Percentiles rank a stretch among this genome's conserved stretches.
phyloP scores from a whole-genome alignment of 2,888 invertebrate species.

The Andrena haemorrhoa region DNA sequence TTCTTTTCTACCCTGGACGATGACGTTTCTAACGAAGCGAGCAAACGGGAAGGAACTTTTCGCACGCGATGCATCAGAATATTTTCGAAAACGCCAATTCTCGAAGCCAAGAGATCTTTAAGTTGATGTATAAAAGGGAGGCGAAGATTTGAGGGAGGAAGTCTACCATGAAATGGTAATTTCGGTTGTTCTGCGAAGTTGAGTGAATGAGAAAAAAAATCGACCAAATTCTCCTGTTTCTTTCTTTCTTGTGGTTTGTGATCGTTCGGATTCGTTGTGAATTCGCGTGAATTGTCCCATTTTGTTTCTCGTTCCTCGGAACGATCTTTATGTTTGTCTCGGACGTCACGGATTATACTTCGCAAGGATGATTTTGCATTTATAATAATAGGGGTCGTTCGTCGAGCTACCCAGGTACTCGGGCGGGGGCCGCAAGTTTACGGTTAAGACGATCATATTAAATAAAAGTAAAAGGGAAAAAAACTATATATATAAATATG shows the following conservation, averaged over 20 bases:
- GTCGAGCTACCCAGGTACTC: constrained; percentile 56
- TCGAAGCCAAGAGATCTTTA: too few species aligned
- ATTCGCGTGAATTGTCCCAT: constrained; percentile 48
- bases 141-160: constrained; percentile 12
- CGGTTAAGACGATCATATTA: constrained; percentile 66
- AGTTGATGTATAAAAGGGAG: constrained; percentile 29
- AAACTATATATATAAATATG: constrained; percentile 72
- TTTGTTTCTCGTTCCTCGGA: constrained; percentile 45
- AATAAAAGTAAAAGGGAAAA: constrained; percentile 39
- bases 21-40: too few species aligned
- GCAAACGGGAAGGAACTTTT: too few species aligned
- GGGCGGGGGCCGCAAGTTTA: constrained; percentile 43
- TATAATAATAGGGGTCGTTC: constrained; percentile 70
- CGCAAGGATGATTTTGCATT: constrained; percentile 75
- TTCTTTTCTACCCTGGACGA: too few species aligned
- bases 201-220: constrained; percentile 2
- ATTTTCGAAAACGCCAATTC: too few species aligned
- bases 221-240: constrained; percentile 28
- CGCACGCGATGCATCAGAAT: too few species aligned
- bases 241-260: background rate
- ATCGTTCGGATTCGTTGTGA: constrained; percentile 30
- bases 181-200: constrained; percentile 27
- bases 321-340: constrained; percentile 55
- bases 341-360: constrained; percentile 64
- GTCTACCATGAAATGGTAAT: constrained; percentile 39